Evolutionary conservation across 2,888 invertebrate genomes (phyloP).

Genomic region (Lasioglossum leucozonium): DNA sequence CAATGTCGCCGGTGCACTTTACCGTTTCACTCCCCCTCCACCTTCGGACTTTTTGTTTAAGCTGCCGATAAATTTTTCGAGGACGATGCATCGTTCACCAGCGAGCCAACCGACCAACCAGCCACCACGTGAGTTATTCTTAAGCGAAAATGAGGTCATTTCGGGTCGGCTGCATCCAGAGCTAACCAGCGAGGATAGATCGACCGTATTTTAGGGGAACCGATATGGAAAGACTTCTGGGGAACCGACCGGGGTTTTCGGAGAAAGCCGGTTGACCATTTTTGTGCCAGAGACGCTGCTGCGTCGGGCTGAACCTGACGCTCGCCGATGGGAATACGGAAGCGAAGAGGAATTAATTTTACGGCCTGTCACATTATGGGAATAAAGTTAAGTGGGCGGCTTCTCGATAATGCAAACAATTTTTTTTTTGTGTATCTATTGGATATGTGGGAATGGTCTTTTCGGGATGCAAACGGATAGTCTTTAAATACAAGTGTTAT

Average conservation of each 20-base stretch:
- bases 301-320: background rate
- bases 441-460: no score
- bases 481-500: no score
- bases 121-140: slow-evolving; percentile 78
- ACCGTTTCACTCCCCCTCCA: background rate
- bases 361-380: no score
- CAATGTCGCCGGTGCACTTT: background rate
- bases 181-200: slow-evolving; percentile 62
- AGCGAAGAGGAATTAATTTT: background rate
- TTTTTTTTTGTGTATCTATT: no score
- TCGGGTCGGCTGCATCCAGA: slow-evolving; percentile 72
- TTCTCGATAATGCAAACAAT: no score
- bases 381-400: no score
- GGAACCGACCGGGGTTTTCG: slow-evolving; percentile 30
- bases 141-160: slow-evolving; percentile 80
- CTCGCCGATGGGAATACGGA: background rate
- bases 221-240: slow-evolving; percentile 45
- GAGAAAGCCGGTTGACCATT: background rate
- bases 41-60: background rate
- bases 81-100: slow-evolving; percentile 27
- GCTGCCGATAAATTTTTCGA: background rate
- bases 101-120: slow-evolving; percentile 1
- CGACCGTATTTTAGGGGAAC: slow-evolving; percentile 51
- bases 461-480: no score
- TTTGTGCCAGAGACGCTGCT: background rate